Evolutionary conservation across 2,113 vertebrate species (phyloP).

Genomic region (Nothoprocta perdicaria): DNA sequence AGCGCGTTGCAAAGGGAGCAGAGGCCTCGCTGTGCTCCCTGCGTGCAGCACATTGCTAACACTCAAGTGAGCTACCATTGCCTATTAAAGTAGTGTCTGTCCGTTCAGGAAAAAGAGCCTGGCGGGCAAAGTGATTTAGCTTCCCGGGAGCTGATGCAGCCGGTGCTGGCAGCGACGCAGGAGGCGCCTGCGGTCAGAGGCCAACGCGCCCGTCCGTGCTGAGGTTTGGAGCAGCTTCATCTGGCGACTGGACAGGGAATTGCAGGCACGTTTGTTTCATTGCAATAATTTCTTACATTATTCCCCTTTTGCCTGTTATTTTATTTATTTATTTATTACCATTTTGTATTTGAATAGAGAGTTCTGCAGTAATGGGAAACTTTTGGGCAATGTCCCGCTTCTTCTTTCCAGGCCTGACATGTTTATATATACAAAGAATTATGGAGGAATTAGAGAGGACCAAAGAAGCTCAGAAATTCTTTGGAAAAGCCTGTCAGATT

Average conservation of each 20-base stretch:
- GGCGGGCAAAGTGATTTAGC: neutral
- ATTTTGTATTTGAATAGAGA: conserved; percentile 5
- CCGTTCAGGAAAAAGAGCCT: neutral
- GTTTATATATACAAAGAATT: conserved; percentile 60
- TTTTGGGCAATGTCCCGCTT: neutral
- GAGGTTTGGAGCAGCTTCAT: conserved; percentile 41
- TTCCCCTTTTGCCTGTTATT: conserved; percentile 5
- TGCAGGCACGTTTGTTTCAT: conserved; percentile 18
- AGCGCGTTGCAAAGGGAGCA: neutral
- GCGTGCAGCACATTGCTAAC: rapidly evolving
- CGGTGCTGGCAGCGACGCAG: neutral
- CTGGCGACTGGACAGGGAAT: conserved; percentile 18
- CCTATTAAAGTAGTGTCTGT: conserved; percentile 54
- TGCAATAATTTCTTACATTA: conserved; percentile 11
- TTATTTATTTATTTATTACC: conserved; percentile 5
- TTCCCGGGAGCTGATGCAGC: neutral
- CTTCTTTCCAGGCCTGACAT: conserved; percentile 41
- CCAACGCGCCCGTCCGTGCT: neutral
- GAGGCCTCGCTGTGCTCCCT: neutral
- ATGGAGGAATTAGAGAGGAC: conserved; percentile 41
- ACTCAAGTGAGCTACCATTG: conserved; percentile 8
- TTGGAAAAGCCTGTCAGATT: conserved; percentile 51
- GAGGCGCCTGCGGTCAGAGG: neutral
- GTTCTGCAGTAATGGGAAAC: neutral
- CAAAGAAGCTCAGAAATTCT: conserved; percentile 56